Evolutionary conservation across 1,140 invertebrate species (phyloP), one percentile per base, ranked within the genome.

Genomic region (Potamilus streckersoni): DNA sequence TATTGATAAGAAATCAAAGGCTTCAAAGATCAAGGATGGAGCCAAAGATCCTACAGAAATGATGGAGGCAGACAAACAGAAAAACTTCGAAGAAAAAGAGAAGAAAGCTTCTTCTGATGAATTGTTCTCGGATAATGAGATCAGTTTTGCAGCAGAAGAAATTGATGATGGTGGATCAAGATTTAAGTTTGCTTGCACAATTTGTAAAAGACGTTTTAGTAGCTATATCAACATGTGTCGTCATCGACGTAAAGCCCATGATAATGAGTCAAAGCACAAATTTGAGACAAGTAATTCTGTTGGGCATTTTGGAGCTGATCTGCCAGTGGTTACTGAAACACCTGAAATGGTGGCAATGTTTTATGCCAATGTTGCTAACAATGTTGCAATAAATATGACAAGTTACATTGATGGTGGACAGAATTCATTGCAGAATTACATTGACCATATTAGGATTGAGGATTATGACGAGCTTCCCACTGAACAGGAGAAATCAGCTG

Each of bases 191-290:
- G 60, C 75, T 20, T 76, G 75, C 31, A 76, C 75, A 14, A 70
- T 76, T 56, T 76, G 75, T 71, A 76, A 76, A 38, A 76, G 72
- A 72, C 61, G 75, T 16, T 76, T 76, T 61, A 76, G 75, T 62
- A 76, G 69, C 61, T 76, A 76, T 66, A 57, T 76, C 65, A 71
- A 71, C 68, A 76, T 76, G 75, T 76, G 75, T 59, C 66, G 75
- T 61, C 75, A 76, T 76, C 58, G 75, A 56, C 69, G 75, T 13
- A 71, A 72, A 60, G 65, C 68, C 17, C 75, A 76, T 55, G 72
- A 31, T 59, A 68, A 70, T 31, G 74, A 76, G 64, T 71, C 65
- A 67, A 60, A 58, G 31, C 69, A 56, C n/a, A 55, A 64, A 71
- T 58, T 60, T 38, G 63, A 66, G 19, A 23, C 61, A 62, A 65